Base-by-base conservation (phyloP, 1,140 invertebrate species). In the Dendroctonus valens region DNA sequence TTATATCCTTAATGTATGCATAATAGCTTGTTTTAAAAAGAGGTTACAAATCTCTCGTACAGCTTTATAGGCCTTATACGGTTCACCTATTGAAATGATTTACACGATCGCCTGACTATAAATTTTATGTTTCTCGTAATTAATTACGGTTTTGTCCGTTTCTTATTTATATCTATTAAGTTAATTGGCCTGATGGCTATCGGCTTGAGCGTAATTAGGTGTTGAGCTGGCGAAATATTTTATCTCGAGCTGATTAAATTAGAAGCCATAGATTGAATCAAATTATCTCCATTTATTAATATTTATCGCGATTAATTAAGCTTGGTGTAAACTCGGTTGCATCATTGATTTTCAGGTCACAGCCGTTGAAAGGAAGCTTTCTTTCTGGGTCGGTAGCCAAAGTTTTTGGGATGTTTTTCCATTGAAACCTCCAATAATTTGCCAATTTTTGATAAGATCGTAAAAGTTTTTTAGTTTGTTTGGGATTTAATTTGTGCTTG, bases 1-100 rank as follows among this genome's bases (percentile, higher is more conserved):
- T 65, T 57, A 65, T 65, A 63, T 63, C 60, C 60, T 54, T 63
- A 63, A 63, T 63, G 51, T 63, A 65, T 65, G 62, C 62, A 65
- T 65, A 65, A 65, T 65, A 65, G 62, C 62, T 65, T 65, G 62
- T 65, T 65, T 26, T 48, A 57, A 65, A 51, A 65, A 49, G 54
- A 55, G 62, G 62, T 65, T 65, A 65, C 62, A 65, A 65, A 65
- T 65, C 62, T 65, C 62, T 54, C 48, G 41, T 63, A 54, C 60
- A 63, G 60, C 42, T 65, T 65, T 65, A 65, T 57, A 50, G 62
- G 9, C 54, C 52, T 57, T 65, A 57, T 63, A 54, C 42, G 52
- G 52, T 54, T 41, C 37, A 41, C 60, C 8, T 53, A 54, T 41
- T 54, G 51, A 54, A 63, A 63, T 63, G 60, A 63, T 53, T 63